These are phyloP conservation scores for Mycetomoellerius zeteki DNA, from an alignment of 1,140 invertebrate species.

Conservation along the genomic window DNA sequence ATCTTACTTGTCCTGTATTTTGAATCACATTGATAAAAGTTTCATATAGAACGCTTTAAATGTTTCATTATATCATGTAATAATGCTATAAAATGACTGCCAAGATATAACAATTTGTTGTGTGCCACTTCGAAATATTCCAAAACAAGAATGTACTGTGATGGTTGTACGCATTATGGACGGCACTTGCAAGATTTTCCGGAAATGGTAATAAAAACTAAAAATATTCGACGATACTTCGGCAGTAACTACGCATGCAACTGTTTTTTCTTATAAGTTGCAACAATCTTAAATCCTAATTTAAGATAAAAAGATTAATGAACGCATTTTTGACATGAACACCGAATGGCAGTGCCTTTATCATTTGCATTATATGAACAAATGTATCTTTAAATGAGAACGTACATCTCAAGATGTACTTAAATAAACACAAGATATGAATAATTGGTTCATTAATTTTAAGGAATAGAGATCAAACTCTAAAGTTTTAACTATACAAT, in stretches of 20 bases:
- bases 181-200: conserved; percentile 41
- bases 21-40: conserved; percentile 41
- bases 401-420: neutral
- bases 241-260: neutral
- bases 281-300: conserved; percentile 6
- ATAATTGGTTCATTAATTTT: neutral
- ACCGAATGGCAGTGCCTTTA: conserved; percentile 54
- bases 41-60: neutral
- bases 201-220: conserved; percentile 15
- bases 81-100: conserved; percentile 11
- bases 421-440: conserved; percentile 20
- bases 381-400: neutral
- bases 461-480: conserved; percentile 4
- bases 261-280: conserved; percentile 9
- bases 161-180: conserved; percentile 29
- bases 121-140: conserved; percentile 11
- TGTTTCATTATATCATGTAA: neutral
- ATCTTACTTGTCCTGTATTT: neutral
- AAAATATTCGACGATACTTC: neutral
- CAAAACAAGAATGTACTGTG: neutral
- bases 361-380: neutral
- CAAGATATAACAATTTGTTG: neutral
- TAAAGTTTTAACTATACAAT: conserved; percentile 33
- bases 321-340: conserved; percentile 52
- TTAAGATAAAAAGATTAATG: conserved; percentile 33